Conservation (phyloP, 2,888 invertebrate genomes). For the Serripes groenlandicus region DNA sequence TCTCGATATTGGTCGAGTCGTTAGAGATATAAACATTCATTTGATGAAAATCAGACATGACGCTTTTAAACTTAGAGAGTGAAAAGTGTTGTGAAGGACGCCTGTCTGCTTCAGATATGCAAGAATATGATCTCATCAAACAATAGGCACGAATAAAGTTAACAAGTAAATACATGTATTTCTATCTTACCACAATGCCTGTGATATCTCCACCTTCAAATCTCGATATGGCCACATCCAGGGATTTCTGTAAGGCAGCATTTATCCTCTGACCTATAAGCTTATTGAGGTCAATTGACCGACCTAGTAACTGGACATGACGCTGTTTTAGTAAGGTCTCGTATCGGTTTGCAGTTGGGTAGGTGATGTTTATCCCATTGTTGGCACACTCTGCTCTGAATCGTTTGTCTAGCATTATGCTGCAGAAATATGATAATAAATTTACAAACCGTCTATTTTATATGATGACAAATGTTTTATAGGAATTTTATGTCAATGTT, state of each 20-base stretch:
- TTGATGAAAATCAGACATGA: no score
- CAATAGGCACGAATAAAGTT: no score
- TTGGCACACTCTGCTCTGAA: constrained; percentile 98
- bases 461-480: neutral
- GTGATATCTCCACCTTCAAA: constrained; percentile 99
- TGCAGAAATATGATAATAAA: constrained; percentile 84
- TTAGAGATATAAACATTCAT: no score
- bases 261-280: constrained; percentile 98
- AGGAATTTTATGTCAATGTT: neutral
- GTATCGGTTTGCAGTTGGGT: constrained; percentile 93
- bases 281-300: constrained; percentile 98
- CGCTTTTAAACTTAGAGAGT: no score
- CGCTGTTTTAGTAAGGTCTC: constrained; percentile 97
- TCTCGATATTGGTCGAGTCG: no score
- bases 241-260: constrained; percentile 97
- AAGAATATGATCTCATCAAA: no score
- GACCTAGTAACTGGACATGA: constrained; percentile 95
- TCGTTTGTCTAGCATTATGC: constrained; percentile 97
- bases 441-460: neutral
- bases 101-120: no score
- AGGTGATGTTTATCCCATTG: constrained; percentile 92
- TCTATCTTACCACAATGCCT: constrained; percentile 95
- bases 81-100: no score
- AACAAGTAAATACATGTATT: no score
- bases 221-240: constrained; percentile 97